Conservation (phyloP, 2,888 invertebrate species). For the Papilio gigon region DNA sequence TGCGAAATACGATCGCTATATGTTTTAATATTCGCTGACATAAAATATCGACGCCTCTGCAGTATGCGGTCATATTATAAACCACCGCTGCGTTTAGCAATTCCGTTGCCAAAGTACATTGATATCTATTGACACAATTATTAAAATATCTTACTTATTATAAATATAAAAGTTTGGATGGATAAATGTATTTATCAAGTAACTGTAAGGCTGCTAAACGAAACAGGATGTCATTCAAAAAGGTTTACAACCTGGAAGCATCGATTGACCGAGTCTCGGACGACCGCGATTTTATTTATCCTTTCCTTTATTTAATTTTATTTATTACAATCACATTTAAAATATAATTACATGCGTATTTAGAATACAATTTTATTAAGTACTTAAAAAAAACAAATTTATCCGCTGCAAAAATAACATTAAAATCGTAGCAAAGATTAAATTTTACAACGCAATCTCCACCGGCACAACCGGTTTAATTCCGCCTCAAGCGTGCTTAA, state of each 20-base stretch:
- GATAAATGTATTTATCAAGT: too few species aligned
- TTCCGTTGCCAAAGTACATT: not conserved
- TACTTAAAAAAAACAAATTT: not conserved
- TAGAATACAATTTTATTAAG: not conserved
- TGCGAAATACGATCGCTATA: slow-evolving; percentile 12
- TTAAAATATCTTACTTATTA: too few species aligned
- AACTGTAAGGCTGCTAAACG: too few species aligned
- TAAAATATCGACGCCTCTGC: not conserved
- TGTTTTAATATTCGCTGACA: slow-evolving; percentile 9
- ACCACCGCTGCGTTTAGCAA: not conserved
- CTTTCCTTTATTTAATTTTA: not conserved
- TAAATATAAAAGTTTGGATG: too few species aligned
- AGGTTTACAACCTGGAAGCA: too few species aligned
- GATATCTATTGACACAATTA: not conserved
- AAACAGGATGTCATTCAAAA: too few species aligned
- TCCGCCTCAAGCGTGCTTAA: slow-evolving; percentile 18
- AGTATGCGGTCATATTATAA: slow-evolving; percentile 1
- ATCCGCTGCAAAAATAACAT: not conserved
- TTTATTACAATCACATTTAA: not conserved
- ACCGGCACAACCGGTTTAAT: slow-evolving; percentile 17
- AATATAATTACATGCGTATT: not conserved
- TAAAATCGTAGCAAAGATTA: slow-evolving; percentile 22
- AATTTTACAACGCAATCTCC: slow-evolving; percentile 18
- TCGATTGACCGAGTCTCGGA: too few species aligned
- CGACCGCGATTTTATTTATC: too few species aligned